phyloP scores from a whole-genome alignment of 2,888 invertebrate species.

The Entomobrya multifasciata region DNA sequence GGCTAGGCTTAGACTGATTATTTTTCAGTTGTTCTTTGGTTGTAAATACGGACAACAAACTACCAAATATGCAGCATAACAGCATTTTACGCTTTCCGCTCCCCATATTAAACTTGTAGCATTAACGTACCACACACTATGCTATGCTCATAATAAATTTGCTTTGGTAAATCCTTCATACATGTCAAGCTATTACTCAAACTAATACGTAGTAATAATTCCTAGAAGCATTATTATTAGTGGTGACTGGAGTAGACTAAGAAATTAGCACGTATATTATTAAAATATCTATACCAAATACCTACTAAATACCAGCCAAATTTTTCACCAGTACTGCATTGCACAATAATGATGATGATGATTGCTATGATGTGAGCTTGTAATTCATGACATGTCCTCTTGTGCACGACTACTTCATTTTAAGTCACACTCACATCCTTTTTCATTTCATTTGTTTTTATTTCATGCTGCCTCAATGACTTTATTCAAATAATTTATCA shows the following conservation, averaged over 20 bases:
- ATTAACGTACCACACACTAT: no score
- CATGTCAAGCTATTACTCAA: constrained; percentile 41
- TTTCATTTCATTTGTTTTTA: constrained; percentile 32
- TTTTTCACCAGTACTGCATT: background rate
- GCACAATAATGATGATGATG: background rate
- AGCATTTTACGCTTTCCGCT: background rate
- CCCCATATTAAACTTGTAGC: background rate
- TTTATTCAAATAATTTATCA: background rate
- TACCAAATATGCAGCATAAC: background rate
- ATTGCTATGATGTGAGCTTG: background rate
- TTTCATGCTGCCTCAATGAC: no score
- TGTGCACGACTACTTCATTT: constrained; percentile 46
- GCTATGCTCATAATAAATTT: constrained; percentile 15
- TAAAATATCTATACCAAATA: constrained; percentile 20
- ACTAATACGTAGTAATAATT: constrained; percentile 27
- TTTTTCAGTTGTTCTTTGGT: constrained; percentile 24
- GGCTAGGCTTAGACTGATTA: no score
- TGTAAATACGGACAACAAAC: background rate
- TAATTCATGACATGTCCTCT: constrained; percentile 48
- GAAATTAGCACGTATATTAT: constrained; percentile 46
- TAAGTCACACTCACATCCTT: background rate
- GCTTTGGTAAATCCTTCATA: constrained; percentile 7
- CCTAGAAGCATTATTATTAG: background rate
- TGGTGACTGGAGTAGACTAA: constrained; percentile 23
- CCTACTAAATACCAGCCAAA: no score